phyloP scores from a whole-genome alignment of 2,797 vertebrate genomes.

The Syngnathus acus region DNA sequence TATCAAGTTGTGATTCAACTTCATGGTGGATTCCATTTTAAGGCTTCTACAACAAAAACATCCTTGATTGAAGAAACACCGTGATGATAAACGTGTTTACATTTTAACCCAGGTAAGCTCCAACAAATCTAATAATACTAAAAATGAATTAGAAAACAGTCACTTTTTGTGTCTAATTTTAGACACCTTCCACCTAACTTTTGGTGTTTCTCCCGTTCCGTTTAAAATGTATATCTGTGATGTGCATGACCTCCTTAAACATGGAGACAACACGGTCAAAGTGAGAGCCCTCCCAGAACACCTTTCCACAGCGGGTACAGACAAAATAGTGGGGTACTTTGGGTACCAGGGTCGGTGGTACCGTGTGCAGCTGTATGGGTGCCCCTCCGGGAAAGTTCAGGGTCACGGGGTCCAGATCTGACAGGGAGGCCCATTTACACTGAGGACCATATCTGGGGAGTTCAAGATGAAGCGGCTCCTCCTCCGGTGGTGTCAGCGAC shows the following conservation, averaged over 20 bases:
- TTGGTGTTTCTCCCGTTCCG: too few species aligned
- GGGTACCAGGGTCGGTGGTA: conserved; percentile 65
- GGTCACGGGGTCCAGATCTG: conserved; percentile 28
- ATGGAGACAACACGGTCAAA: conserved; percentile 66
- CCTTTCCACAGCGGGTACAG: conserved; percentile 79
- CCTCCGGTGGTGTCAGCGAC: conserved; percentile 36
- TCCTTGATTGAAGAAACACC: background rate
- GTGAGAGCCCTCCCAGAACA: conserved; percentile 90
- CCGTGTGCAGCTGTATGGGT: conserved; percentile 59
- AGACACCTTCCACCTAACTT: background rate
- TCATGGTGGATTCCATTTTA: background rate
- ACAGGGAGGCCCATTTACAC: conserved; percentile 48
- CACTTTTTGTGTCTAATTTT: background rate
- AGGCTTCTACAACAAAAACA: background rate
- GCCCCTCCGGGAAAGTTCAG: conserved; percentile 52
- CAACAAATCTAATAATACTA: background rate
- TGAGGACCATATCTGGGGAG: conserved; percentile 45
- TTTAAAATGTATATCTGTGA: background rate
- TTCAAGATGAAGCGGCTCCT: conserved; percentile 31
- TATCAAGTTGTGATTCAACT: background rate
- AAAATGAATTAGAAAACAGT: background rate
- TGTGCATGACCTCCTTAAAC: conserved; percentile 70
- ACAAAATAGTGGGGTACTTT: conserved; percentile 68
- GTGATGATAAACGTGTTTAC: background rate
- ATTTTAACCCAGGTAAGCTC: background rate